Evolutionary conservation across 2,797 vertebrate species (phyloP).

Genomic region (Percopsis omiscomaycus): DNA sequence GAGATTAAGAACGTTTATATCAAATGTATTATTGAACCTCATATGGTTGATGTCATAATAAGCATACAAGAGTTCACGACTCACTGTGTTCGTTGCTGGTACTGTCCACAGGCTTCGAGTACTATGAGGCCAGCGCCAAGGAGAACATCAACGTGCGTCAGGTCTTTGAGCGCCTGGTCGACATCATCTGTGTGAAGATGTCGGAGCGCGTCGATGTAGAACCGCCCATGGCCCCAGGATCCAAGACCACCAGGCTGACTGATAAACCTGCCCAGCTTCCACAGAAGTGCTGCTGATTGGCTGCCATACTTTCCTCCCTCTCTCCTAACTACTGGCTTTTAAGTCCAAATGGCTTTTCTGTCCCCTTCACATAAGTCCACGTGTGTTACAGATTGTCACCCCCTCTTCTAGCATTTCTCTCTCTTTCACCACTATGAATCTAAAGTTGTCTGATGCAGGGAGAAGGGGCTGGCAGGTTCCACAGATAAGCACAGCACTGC

Average conservation of each 20-base stretch:
- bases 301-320: conserved; percentile 1
- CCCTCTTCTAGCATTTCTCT: conserved; percentile 22
- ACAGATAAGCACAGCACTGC: conserved; percentile 65
- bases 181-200: conserved; percentile 98
- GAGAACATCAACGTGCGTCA: conserved; percentile 96
- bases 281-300: conserved; percentile 91
- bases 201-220: conserved; percentile 90
- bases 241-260: conserved; percentile 86
- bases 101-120: conserved; percentile 86
- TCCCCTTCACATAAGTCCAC: conserved; percentile 50
- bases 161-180: conserved; percentile 93
- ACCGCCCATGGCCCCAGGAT: conserved; percentile 74
- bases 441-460: conserved; percentile 4
- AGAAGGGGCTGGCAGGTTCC: conserved; percentile 44
- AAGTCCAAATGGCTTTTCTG: conserved; percentile 27
- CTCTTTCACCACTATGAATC: conserved; percentile 11
- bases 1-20: no score
- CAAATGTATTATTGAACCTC: no score
- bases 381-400: conserved; percentile 28
- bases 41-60: no score
- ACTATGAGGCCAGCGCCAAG: conserved; percentile 95
- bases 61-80: background rate
- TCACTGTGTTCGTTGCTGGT: background rate
- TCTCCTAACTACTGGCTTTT: background rate
- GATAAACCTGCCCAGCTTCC: conserved; percentile 87